These are phyloP conservation scores for Macropus fuliginosus DNA, from an alignment of 2,797 vertebrate genomes.

Conservation along the genomic window DNA sequence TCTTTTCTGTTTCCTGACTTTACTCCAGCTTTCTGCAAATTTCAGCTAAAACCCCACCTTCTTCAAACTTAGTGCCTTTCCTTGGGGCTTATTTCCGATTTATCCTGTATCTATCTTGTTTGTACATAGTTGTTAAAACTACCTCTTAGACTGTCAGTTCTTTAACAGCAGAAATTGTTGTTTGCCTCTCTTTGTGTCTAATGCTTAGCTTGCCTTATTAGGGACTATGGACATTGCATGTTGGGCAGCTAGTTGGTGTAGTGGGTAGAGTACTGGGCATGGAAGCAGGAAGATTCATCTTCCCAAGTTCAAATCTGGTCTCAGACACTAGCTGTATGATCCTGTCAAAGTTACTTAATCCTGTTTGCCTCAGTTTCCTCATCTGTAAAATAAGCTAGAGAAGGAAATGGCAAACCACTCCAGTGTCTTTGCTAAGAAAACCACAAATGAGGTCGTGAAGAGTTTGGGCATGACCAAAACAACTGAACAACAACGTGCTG, in stretches of 20 bases:
- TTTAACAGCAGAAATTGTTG: neutral
- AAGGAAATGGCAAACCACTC: neutral
- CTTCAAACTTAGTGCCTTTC: neutral
- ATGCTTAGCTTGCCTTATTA: neutral
- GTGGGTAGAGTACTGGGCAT: neutral
- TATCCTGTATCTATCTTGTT: neutral
- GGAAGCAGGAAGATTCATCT: neutral
- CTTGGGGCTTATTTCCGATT: neutral
- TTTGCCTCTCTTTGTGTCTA: neutral
- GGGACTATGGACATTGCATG: neutral
- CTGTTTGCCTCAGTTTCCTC: neutral
- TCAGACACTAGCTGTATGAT: neutral
- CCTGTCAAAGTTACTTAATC: neutral
- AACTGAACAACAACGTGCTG: neutral
- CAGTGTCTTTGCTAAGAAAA: neutral
- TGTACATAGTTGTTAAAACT: neutral
- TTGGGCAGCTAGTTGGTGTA: neutral
- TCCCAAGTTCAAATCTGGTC: neutral
- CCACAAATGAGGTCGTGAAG: neutral
- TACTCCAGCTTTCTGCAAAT: neutral
- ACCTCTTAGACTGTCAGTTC: neutral
- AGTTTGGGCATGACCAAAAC: neutral
- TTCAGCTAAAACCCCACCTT: neutral
- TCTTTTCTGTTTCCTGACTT: neutral
- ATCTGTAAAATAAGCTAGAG: neutral